Percentiles rank a stretch among this genome's conserved stretches.
These are phyloP conservation scores for Thysanoteuthis rhombus DNA, from an alignment of 2,888 invertebrate species.

Conservation along the genomic window DNA sequence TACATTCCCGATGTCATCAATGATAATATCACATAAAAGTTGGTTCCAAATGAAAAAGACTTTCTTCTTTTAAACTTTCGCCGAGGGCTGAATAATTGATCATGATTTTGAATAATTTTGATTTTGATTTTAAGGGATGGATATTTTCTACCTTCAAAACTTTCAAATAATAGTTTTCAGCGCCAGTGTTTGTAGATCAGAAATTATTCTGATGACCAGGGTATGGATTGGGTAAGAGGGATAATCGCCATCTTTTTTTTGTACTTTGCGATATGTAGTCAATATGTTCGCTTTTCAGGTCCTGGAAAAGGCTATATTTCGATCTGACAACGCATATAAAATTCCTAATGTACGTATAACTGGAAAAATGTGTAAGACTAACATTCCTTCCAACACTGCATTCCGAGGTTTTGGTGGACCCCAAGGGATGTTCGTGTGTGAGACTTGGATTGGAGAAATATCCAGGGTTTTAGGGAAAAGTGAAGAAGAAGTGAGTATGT, in stretches of 20 bases:
- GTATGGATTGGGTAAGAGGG: no score
- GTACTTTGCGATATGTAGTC: conserved; percentile 41
- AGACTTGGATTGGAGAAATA: conserved; percentile 47
- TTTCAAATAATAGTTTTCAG: no score
- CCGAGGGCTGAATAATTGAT: no score
- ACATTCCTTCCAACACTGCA: conserved; percentile 90
- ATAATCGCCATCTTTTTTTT: conserved; percentile 30
- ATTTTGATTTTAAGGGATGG: no score
- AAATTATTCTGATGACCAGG: no score
- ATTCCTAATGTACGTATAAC: conserved; percentile 80
- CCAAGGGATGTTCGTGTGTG: conserved; percentile 49
- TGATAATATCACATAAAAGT: no score
- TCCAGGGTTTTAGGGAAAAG: neutral
- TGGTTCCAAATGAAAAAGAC: no score
- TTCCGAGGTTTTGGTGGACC: conserved; percentile 73
- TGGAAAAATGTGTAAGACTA: conserved; percentile 80
- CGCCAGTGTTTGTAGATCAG: no score
- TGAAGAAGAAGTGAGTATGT: neutral
- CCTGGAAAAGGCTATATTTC: conserved; percentile 79
- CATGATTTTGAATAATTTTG: no score
- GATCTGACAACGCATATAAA: conserved; percentile 74
- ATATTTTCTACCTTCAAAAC: no score
- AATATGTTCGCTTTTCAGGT: conserved; percentile 73
- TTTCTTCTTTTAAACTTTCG: no score
- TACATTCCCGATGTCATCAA: no score